phyloP scores from a whole-genome alignment of 2,888 invertebrate genomes.

The Melieria crassipennis region DNA sequence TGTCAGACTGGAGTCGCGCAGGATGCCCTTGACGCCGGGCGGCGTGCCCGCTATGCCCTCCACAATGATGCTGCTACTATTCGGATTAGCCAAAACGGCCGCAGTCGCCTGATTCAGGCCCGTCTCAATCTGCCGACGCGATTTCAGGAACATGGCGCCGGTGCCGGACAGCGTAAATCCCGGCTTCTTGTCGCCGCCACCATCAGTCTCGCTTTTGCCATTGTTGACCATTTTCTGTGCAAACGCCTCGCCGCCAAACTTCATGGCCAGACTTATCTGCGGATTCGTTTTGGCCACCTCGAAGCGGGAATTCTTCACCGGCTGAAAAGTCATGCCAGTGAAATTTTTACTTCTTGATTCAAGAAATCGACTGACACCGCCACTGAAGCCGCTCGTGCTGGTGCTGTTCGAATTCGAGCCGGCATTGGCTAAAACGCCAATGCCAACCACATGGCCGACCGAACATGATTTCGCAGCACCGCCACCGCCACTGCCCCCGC shows the following conservation, averaged over 20 bases:
- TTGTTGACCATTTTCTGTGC: slow-evolving; percentile 37
- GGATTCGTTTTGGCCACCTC: slow-evolving; percentile 60
- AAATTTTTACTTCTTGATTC: slow-evolving; percentile 58
- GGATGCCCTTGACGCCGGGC: slow-evolving; percentile 70
- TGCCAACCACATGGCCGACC: slow-evolving; percentile 17
- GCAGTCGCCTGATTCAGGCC: slow-evolving; percentile 43
- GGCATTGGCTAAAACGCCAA: slow-evolving; percentile 30
- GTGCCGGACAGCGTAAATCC: slow-evolving; percentile 69
- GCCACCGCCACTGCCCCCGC: slow-evolving; percentile 18
- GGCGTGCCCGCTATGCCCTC: slow-evolving; percentile 42
- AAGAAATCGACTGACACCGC: slow-evolving; percentile 59
- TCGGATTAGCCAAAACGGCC: slow-evolving; percentile 39
- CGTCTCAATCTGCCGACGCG: slow-evolving; percentile 59
- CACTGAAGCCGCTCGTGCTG: slow-evolving; percentile 56
- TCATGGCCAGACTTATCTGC: slow-evolving; percentile 58
- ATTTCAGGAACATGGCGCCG: slow-evolving; percentile 74
- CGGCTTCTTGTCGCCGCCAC: slow-evolving; percentile 64
- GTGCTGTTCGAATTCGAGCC: slow-evolving; percentile 44
- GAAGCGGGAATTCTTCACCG: slow-evolving; percentile 59
- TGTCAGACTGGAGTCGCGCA: slow-evolving; percentile 70
- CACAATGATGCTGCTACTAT: slow-evolving; percentile 38
- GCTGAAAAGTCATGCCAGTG: slow-evolving; percentile 52
- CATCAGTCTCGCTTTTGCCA: slow-evolving; percentile 41
- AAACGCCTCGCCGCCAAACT: slow-evolving; percentile 46
- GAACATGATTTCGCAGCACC: slow-evolving; percentile 19